Conservation (phyloP, 2,888 invertebrate genomes). For the Andrena bicolor region DNA sequence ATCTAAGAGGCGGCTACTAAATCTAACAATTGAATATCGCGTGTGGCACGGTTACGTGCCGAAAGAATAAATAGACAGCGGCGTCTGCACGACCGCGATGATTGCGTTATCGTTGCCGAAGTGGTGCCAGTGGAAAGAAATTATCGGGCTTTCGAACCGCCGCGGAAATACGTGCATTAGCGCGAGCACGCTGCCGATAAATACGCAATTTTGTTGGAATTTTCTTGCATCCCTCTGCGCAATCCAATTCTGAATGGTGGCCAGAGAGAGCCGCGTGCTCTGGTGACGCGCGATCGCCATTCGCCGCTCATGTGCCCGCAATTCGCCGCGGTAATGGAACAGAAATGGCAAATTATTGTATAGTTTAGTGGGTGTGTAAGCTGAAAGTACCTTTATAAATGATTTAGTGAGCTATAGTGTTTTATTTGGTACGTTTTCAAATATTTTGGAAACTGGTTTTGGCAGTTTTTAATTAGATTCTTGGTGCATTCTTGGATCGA, state of each 20-base stretch:
- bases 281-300: constrained; percentile 22
- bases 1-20: constrained; percentile 24
- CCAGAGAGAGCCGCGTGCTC: background rate
- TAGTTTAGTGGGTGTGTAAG: background rate
- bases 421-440: too few species aligned
- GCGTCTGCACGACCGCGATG: background rate
- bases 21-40: constrained; percentile 5
- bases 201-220: constrained; percentile 43
- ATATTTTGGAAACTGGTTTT: too few species aligned
- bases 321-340: constrained; percentile 32
- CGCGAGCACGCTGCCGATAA: constrained; percentile 19
- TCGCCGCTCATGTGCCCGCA: constrained; percentile 7
- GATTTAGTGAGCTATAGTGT: too few species aligned
- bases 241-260: background rate
- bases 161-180: constrained; percentile 37
- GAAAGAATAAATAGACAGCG: constrained; percentile 20
- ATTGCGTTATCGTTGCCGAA: constrained; percentile 14
- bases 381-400: background rate
- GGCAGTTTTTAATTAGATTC: too few species aligned
- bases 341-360: constrained; percentile 39
- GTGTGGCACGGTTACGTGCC: constrained; percentile 16
- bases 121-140: constrained; percentile 37
- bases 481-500: too few species aligned
- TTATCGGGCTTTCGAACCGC: constrained; percentile 2
- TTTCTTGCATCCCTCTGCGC: constrained; percentile 7